Evolutionary conservation across 2,113 vertebrate species (phyloP), one percentile per base, ranked within the genome.

Genomic region (Porphyrio hochstetteri): DNA sequence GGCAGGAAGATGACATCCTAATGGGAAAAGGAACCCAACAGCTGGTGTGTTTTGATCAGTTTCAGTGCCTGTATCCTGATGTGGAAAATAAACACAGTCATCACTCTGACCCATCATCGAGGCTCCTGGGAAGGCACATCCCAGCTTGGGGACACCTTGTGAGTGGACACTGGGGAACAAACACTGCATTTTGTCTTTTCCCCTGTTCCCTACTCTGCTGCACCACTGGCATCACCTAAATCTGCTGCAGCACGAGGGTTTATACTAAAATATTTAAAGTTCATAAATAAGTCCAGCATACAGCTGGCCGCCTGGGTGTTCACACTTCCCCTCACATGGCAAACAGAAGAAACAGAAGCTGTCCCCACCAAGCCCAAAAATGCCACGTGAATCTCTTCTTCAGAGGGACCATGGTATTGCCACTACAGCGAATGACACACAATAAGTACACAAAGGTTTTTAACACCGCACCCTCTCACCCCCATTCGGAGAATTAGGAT

Each of bases 221-320:
- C 3, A 11, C 0, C 1, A 20, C 35, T 42, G 8, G 3, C 18
- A 38, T n/a, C 61, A 64, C 42, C 63, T 23, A 38, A 27, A 59
- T 44, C 68, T 1, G 13, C 79, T 24, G 76, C 38, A 70, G 87
- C 55, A 71, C 23, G 6, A 4, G 53, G 18, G 29, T 42, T 86
- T 60, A 60, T 6, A 16, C 40, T 82, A 4, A 92, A 96, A 90
- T 79, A 96, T 90, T 95, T 67, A 87, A 44, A 82, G 52, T 75
- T 93, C 78, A 90, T 87, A 5, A 84, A 57, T 81, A 96, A 90
- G 46, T 71, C 65, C 85, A 71, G 91, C 46, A n/a, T 10, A n/a
- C 40, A 84, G 85, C 65, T 82, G 84, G 68, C 25, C 0, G 0
- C 23, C 64, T 53, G 65, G n/a, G 13, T 38, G 44, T 14, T 93